Percentiles rank a stretch among this genome's conserved stretches.
These are phyloP conservation scores for Acipenser oxyrinchus DNA, from an alignment of 2,797 vertebrate genomes.

Conservation along the genomic window DNA sequence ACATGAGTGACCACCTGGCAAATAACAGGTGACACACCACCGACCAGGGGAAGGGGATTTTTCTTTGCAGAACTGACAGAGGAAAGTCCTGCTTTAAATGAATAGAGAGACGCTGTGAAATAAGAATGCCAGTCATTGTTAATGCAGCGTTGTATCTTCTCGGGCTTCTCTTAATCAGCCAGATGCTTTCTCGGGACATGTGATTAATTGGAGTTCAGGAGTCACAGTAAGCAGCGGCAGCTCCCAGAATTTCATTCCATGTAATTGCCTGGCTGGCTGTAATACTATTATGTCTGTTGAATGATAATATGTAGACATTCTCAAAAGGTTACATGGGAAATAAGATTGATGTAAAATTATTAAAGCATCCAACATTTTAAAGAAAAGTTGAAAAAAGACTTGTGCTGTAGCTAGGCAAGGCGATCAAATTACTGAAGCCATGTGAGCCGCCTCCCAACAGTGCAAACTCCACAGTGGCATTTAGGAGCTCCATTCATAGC, in stretches of 20 bases:
- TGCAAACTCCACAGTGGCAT: too few relatives aligned
- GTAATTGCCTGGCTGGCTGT: not conserved
- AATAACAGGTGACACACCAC: constrained; percentile 11
- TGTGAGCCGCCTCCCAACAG: too few relatives aligned
- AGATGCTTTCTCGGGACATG: not conserved
- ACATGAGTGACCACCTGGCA: constrained; percentile 22
- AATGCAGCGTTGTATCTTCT: not conserved
- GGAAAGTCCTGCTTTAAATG: constrained; percentile 24
- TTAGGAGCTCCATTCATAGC: too few relatives aligned
- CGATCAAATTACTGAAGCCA: too few relatives aligned
- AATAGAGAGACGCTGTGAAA: constrained; percentile 19
- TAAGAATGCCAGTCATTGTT: constrained; percentile 14
- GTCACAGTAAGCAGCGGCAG: constrained; percentile 15
- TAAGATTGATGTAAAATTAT: not conserved
- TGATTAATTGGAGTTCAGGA: constrained; percentile 15
- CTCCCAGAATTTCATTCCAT: constrained; percentile 10
- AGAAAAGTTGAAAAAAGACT: too few relatives aligned
- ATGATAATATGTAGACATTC: not conserved
- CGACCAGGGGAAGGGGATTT: constrained; percentile 21
- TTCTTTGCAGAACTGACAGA: constrained; percentile 17
- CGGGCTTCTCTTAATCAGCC: constrained; percentile 14
- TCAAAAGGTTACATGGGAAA: not conserved
- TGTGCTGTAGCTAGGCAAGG: too few relatives aligned
- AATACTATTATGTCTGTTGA: constrained; percentile 3
- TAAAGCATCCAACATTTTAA: too few relatives aligned